Base-by-base conservation (phyloP, 2,113 vertebrate genomes). In the Uria aalge region DNA sequence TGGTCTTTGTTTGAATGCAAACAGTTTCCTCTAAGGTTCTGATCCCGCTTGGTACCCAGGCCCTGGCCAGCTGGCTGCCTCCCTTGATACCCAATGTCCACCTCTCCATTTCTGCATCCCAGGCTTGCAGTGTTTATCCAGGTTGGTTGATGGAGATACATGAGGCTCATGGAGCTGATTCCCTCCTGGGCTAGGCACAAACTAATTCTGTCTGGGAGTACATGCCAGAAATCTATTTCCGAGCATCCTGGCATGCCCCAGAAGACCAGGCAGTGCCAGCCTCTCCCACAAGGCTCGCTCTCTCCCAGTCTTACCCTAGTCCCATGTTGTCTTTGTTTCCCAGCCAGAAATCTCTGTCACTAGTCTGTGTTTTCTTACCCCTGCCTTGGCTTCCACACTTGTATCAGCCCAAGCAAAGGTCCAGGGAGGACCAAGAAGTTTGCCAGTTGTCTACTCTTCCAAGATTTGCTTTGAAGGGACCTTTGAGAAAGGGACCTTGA, bases 1-100 rank as follows among this genome's bases (percentile, higher is more conserved):
- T 32, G 19, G 7, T 21, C 53, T 85, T 73, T 43, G 15, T 67
- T 91, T 55, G 29, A 21, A n/a, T 19, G 36, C 23, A 56, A 77
- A 52, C 26, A n/a, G 4, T n/a, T 81, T 43, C 29, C 26, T 77
- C 6, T 17, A 23, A 69, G 29, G 29, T 52, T 48, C 43, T 64
- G 60, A n/a, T 48, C 9, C 26, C 0, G 1, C 59, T 74, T 5
- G 1, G 48, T 26, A 47, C 8, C 26, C 34, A 55, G 19, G 22
- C 22, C 18, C 50, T 43, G 45, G 26, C 17, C 40, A 45, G 32
- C 19, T 0, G 0, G 5, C 45, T 78, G 59, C 27, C 20, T 71
- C 71, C 30, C 2, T 2, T 41, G 36, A 17, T 24, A 36, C 36
- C 36, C 30, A 6, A n/a, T 55, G 29, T 23, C 20, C 15, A 52